Evolutionary conservation across 30 jellyfish, hydroid and myxozoan genomes (phyloP).

Genomic region (Kudoa iwatai): DNA sequence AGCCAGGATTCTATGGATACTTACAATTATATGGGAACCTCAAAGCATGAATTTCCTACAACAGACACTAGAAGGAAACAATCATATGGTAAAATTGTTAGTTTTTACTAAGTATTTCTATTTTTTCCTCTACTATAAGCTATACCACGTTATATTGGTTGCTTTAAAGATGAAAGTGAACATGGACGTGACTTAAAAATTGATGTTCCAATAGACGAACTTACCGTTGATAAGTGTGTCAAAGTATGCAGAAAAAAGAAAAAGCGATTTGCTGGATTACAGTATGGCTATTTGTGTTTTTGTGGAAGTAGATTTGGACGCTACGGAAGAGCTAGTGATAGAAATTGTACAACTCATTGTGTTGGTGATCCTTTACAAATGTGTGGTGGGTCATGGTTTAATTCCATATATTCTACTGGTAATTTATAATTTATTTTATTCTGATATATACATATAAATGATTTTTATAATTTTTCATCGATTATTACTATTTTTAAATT

Average conservation of each 20-base stretch:
- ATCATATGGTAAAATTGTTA: no score
- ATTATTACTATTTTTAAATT: no score
- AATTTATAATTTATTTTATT: no score
- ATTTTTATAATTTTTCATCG: no score
- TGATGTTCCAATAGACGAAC: neutral
- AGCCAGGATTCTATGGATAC: no score
- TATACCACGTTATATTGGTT: neutral
- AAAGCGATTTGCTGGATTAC: neutral
- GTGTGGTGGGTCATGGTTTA: neutral
- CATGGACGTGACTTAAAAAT: neutral
- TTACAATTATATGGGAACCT: no score
- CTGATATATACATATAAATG: neutral
- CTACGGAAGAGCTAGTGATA: neutral
- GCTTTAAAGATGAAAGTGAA: neutral
- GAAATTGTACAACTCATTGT: neutral
- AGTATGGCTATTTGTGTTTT: neutral
- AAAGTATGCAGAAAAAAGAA: neutral
- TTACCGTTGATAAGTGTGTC: neutral
- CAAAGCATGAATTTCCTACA: no score
- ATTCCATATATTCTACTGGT: slow-evolving; percentile 1
- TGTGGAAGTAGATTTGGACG: slow-evolving; percentile 1
- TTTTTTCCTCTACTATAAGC: neutral
- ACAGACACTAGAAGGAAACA: no score
- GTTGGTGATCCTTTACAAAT: neutral
- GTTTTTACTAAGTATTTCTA: no score